These are phyloP conservation scores for Sturnira hondurensis DNA, from an alignment of 2,113 vertebrate genomes.

Conservation along the genomic window DNA sequence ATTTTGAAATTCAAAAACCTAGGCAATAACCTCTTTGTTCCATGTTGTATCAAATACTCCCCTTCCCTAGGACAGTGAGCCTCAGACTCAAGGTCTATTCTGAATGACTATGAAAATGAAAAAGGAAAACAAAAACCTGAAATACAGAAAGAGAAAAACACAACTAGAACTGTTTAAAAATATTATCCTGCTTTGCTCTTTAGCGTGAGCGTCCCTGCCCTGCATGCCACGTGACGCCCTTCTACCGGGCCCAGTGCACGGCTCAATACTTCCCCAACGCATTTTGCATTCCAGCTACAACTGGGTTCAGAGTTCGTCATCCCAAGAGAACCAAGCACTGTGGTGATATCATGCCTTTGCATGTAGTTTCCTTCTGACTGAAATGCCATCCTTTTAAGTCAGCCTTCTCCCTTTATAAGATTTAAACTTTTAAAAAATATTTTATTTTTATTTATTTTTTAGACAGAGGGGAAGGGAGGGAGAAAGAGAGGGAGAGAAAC, in stretches of 20 bases:
- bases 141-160: background rate
- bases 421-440: background rate
- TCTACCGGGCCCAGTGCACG: background rate
- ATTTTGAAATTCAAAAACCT: conserved; percentile 56
- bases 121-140: background rate
- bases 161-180: background rate
- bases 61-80: background rate
- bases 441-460: too few species aligned
- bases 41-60: background rate
- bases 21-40: conserved; percentile 52
- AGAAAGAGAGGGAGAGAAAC: too few species aligned
- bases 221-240: background rate
- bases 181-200: background rate
- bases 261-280: background rate
- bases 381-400: background rate
- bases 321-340: background rate
- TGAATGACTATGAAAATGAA: background rate
- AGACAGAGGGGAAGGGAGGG: too few species aligned
- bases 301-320: background rate
- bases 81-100: background rate
- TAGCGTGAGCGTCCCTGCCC: background rate
- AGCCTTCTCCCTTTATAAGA: background rate
- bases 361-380: background rate
- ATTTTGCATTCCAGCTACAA: background rate
- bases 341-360: background rate